Conservation (phyloP, 2,797 vertebrate genomes). For the Chiloscyllium punctatum region DNA sequence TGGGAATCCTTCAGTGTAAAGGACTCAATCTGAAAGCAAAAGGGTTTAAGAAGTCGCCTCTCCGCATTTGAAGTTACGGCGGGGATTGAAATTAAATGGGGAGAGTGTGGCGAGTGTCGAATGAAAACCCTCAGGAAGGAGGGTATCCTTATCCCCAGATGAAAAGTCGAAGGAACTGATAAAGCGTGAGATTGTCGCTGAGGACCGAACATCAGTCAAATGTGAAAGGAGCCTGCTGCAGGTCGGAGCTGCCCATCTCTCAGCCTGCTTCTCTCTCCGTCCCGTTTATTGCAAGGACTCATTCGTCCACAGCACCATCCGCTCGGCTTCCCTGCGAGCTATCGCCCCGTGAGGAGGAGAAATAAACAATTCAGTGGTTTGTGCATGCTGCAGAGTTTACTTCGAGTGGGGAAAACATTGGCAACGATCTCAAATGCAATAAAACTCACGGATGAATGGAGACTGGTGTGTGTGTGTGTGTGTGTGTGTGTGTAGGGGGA, state of each 20-base stretch:
- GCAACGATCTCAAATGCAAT: slow-evolving; percentile 39
- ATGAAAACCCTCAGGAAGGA: not conserved
- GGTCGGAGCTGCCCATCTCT: not conserved
- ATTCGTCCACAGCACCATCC: not conserved
- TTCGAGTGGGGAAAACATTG: not conserved
- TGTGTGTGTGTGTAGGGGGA: not conserved
- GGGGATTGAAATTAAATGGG: not conserved
- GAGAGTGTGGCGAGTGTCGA: not conserved
- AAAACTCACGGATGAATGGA: not conserved
- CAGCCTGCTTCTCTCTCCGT: not conserved
- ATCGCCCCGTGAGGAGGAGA: not conserved
- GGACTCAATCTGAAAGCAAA: not conserved
- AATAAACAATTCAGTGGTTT: slow-evolving; percentile 37
- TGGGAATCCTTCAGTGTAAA: not conserved
- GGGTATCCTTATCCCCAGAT: not conserved
- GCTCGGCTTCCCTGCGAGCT: not conserved
- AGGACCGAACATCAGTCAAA: not conserved
- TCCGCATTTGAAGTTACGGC: not conserved
- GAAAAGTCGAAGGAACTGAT: not conserved
- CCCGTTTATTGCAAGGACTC: not conserved
- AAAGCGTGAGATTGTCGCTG: not conserved
- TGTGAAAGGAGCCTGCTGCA: not conserved
- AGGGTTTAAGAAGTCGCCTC: not conserved
- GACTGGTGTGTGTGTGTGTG: not conserved
- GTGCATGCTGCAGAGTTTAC: slow-evolving; percentile 3